Evolutionary conservation across 1,140 invertebrate species (phyloP).

Genomic region (Frieseomelitta varia): DNA sequence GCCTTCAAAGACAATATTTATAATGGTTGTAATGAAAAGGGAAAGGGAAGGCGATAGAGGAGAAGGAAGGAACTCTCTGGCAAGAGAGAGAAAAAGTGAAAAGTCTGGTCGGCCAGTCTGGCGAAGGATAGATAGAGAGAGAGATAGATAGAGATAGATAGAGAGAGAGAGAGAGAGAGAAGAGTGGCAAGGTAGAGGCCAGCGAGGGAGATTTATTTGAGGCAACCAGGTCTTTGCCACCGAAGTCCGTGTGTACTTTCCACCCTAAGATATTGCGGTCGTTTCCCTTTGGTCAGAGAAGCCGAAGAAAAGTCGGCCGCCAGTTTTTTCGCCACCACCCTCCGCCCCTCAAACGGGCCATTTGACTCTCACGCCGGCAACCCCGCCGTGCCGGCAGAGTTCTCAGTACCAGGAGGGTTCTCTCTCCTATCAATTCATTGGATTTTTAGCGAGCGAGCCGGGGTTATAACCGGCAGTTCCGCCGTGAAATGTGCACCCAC

Average conservation of each 20-base stretch:
- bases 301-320: constrained; percentile 61
- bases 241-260: constrained; percentile 65
- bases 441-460: constrained; percentile 69
- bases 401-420: not conserved
- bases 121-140: not conserved
- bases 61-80: not conserved
- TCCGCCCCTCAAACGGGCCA: constrained; percentile 37
- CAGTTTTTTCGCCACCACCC: constrained; percentile 48
- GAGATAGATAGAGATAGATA: not conserved
- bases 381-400: not conserved
- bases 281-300: constrained; percentile 67
- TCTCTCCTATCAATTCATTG: constrained; percentile 72
- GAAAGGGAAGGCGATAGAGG: not conserved
- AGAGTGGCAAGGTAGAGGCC: constrained; percentile 20
- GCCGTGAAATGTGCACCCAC: constrained; percentile 69
- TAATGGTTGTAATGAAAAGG: constrained; percentile 38
- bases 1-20: constrained; percentile 42
- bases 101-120: not conserved
- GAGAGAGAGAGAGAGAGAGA: not conserved
- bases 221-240: constrained; percentile 57
- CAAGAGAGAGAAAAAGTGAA: not conserved
- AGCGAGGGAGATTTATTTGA: constrained; percentile 59
- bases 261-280: constrained; percentile 68
- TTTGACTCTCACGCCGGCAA: not conserved
- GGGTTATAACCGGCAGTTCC: constrained; percentile 67